Percentiles rank a stretch among this genome's conserved stretches.
These are phyloP conservation scores for Spea bombifrons DNA, from an alignment of 2,113 vertebrate species.

Conservation along the genomic window DNA sequence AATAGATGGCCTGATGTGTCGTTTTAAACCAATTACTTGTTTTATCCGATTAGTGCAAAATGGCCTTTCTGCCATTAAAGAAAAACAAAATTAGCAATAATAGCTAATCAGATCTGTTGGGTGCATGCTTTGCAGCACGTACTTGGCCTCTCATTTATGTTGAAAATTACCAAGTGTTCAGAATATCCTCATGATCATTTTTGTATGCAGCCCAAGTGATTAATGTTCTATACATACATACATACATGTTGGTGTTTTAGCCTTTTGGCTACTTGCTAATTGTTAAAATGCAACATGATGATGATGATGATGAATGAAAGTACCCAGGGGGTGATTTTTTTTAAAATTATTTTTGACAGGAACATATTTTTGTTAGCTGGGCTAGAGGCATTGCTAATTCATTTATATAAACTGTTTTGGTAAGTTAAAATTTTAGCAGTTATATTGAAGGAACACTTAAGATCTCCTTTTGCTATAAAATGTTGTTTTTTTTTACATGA, in stretches of 20 bases:
- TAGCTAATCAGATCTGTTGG: constrained; percentile 34
- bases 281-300: background rate
- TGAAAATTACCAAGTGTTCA: constrained; percentile 29
- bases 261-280: constrained; percentile 35
- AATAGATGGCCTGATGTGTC: constrained; percentile 39
- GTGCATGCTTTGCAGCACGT: constrained; percentile 28
- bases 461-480: background rate
- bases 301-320: constrained; percentile 19
- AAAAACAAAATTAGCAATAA: constrained; percentile 26
- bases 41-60: constrained; percentile 36
- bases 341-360: constrained; percentile 25
- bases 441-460: background rate
- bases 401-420: constrained; percentile 23
- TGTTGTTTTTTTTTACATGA: no score
- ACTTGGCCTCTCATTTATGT: constrained; percentile 11
- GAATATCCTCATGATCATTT: constrained; percentile 30
- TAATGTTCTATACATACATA: constrained; percentile 1
- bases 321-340: constrained; percentile 13
- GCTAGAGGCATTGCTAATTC: constrained; percentile 1
- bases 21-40: constrained; percentile 45
- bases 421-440: background rate
- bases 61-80: background rate
- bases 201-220: constrained; percentile 32
- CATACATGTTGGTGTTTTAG: constrained; percentile 9
- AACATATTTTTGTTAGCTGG: constrained; percentile 16